Evolutionary conservation across 2,888 invertebrate genomes (phyloP), one percentile per base, ranked within the genome.

Genomic region (Lasius fuliginosus): DNA sequence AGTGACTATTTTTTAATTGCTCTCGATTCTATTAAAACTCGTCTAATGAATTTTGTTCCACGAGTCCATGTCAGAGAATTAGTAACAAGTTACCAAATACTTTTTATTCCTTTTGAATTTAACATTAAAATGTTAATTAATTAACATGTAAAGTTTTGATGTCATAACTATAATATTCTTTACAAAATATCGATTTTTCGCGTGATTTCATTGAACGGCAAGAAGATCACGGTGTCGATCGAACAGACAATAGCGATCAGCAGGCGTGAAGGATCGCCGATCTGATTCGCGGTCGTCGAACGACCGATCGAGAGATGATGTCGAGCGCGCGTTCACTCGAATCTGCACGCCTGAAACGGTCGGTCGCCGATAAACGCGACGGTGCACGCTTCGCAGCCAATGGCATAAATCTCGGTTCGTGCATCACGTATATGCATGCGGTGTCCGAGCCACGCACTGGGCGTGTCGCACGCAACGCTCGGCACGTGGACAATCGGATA

Each of bases 401-500:
- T 91, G 90, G 91, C 86, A 92, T 91, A 91, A 92, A 91, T 91
- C 91, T 88, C 84, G 83, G 82, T 85, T 76, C 88, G 83, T 85
- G 90, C 86, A 87, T 87, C 87, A 90, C 87, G 89, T 89, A 92
- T 91, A 89, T 90, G 89, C 89, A 88, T 88, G 88, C 81, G 86
- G 89, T 89, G 87, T 18, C 40, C 89, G 88, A 88, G 90, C 89
- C 90, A 91, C 92, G 90, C 91, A 91, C 92, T 93, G 93, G 92
- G 92, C 93, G 92, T 92, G 93, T 92, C 91, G 87, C 92, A 87
- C 91, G 92, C 91, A 93, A 91, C 91, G 86, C 91, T 83, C 85
- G 93, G 93, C 93, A 93, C 93, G 93, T 93, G 93, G 93, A 93
- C 92, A 90, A 86, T 86, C 87, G 91, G 91, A 90, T 89, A 91